Percentiles rank a stretch among this genome's conserved stretches.
Conservation (phyloP, 2,797 vertebrate genomes). For the Pagetopsis macropterus region DNA sequence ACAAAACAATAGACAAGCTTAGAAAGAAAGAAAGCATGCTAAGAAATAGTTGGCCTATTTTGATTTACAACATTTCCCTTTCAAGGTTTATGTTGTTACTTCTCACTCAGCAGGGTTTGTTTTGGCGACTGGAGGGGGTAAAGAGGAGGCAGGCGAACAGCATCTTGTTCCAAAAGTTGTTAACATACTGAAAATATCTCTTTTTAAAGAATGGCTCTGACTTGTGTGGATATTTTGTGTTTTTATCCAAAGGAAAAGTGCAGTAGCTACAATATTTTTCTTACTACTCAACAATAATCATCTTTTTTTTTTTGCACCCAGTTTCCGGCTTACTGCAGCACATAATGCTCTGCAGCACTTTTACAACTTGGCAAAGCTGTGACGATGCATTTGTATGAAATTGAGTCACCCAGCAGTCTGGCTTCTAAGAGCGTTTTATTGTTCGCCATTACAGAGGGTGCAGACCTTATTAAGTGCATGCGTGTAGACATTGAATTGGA, state of each 20-base stretch:
- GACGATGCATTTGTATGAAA: conserved; percentile 31
- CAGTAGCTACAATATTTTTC: conserved; percentile 1
- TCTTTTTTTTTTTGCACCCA: background rate
- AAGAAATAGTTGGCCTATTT: background rate
- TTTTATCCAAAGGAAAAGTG: conserved; percentile 10
- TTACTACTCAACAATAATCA: conserved; percentile 15
- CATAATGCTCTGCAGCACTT: conserved; percentile 40
- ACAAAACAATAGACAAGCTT: background rate
- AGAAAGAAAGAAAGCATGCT: no score
- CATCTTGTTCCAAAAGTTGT: background rate
- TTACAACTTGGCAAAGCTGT: conserved; percentile 45
- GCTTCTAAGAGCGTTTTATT: conserved; percentile 3
- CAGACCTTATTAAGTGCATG: background rate
- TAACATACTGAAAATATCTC: background rate
- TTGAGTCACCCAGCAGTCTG: conserved; percentile 6
- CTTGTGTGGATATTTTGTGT: background rate
- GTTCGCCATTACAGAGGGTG: conserved; percentile 6
- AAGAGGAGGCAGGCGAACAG: background rate
- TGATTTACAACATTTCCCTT: background rate
- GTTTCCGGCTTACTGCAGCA: conserved; percentile 58
- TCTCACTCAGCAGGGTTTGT: conserved; percentile 23
- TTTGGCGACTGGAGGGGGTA: background rate
- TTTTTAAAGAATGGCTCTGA: background rate
- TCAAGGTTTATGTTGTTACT: background rate
- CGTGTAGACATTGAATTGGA: background rate